Percentiles rank a stretch among this genome's conserved stretches.
Conservation (phyloP, 2,113 vertebrate genomes). For the Petrocephalus zakoni region DNA sequence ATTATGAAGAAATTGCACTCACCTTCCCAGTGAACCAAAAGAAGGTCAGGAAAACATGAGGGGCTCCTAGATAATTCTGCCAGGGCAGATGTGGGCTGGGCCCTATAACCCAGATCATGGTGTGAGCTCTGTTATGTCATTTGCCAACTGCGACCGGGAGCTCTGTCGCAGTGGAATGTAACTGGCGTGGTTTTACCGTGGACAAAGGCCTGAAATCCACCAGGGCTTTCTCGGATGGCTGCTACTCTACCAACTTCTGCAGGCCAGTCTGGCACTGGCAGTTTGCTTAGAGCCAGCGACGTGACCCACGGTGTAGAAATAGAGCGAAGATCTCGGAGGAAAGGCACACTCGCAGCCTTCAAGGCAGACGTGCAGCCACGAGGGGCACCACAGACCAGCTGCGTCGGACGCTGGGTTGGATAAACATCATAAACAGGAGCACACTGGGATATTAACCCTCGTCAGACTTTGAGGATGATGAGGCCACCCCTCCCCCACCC, state of each 20-base stretch:
- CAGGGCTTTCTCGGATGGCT: not conserved
- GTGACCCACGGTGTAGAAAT: not conserved
- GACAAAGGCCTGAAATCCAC: not conserved
- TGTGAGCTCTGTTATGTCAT: not conserved
- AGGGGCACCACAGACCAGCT: not conserved
- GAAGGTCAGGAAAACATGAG: not conserved
- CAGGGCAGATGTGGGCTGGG: not conserved
- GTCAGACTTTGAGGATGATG: not conserved
- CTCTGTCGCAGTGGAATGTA: not conserved
- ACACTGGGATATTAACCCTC: constrained; percentile 11
- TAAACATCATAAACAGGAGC: not conserved
- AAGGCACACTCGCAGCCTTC: not conserved
- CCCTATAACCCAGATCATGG: not conserved
- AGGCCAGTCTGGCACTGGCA: not conserved
- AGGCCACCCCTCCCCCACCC: not conserved
- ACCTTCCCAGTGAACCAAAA: not conserved
- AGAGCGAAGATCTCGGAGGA: not conserved
- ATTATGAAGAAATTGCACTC: not conserved
- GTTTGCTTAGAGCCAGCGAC: not conserved
- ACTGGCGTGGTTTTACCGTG: not conserved
- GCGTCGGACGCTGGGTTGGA: not conserved
- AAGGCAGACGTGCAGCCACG: not conserved
- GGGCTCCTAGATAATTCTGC: not conserved
- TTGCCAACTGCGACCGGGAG: not conserved
- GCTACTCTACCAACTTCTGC: not conserved